These are phyloP conservation scores for Riparia riparia DNA, from an alignment of 2,113 vertebrate genomes.

Conservation along the genomic window DNA sequence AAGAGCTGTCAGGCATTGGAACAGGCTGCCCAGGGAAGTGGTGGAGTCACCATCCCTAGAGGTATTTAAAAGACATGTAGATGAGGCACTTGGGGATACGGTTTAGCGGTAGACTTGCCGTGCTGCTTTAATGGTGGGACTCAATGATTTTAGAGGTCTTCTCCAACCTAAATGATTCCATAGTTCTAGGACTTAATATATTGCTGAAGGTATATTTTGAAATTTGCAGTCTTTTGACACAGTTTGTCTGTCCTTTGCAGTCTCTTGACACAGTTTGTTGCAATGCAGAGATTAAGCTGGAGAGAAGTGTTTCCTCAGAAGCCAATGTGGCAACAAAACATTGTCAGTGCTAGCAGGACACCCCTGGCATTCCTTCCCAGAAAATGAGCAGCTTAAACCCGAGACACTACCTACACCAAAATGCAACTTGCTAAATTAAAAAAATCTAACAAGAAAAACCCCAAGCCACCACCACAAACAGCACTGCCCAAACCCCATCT, in stretches of 20 bases:
- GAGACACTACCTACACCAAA: not conserved
- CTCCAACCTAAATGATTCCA: not conserved
- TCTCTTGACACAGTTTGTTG: not conserved
- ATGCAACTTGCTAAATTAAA: not conserved
- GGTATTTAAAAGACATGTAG: not conserved
- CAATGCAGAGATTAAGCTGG: not conserved
- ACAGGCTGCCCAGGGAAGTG: not conserved
- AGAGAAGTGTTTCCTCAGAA: not conserved
- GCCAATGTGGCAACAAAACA: not conserved
- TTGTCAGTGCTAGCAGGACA: not conserved
- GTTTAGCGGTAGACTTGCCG: not conserved
- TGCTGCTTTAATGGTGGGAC: not conserved
- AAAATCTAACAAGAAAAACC: not conserved
- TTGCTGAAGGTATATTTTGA: not conserved
- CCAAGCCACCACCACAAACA: not conserved
- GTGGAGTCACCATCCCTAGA: not conserved
- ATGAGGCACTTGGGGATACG: not conserved
- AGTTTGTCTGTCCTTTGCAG: not conserved
- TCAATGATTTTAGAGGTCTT: too few relatives aligned
- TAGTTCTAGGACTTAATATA: not conserved
- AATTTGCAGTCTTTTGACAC: not conserved
- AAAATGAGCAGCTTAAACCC: not conserved
- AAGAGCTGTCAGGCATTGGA: not conserved
- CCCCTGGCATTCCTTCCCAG: not conserved
- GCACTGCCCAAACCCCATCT: fast-evolving